phyloP scores from a whole-genome alignment of 2,797 vertebrate genomes.

The Enteromius thamalakanensis region DNA sequence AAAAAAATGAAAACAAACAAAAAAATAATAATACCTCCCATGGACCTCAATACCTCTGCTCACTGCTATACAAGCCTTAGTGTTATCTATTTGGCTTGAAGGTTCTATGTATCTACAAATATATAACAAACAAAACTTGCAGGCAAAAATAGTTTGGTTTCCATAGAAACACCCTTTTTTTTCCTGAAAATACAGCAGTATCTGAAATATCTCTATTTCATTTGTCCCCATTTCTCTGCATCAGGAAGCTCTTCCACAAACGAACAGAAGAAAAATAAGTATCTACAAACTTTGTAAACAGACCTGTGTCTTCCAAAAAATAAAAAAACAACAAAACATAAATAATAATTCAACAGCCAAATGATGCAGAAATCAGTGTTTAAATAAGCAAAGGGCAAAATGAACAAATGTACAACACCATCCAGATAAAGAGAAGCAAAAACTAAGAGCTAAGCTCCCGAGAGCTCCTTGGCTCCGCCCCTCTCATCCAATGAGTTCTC shows the following conservation, averaged over 20 bases:
- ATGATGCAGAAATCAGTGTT: conserved; percentile 93
- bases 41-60: conserved; percentile 87
- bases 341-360: conserved; percentile 99
- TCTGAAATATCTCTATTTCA: conserved; percentile 87
- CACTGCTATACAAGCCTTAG: conserved; percentile 95
- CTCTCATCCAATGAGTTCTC: conserved; percentile 46
- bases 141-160: conserved; percentile 99
- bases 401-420: conserved; percentile 85
- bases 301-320: conserved; percentile 93
- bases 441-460: conserved; percentile 78
- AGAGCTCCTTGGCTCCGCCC: conserved; percentile 52
- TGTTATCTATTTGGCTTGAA: conserved; percentile 99
- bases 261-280: conserved; percentile 92
- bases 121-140: conserved; percentile 99
- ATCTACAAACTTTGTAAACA: conserved; percentile 99
- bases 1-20: too few relatives aligned
- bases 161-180: conserved; percentile 98
- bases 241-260: conserved; percentile 98
- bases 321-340: conserved; percentile 79
- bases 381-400: conserved; percentile 90
- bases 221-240: conserved; percentile 82
- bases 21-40: conserved; percentile 56
- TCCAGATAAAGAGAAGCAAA: conserved; percentile 88
- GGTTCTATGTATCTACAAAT: conserved; percentile 99
- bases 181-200: conserved; percentile 99